Conservation (phyloP, 1,140 invertebrate genomes). For the Cherax destructor region DNA sequence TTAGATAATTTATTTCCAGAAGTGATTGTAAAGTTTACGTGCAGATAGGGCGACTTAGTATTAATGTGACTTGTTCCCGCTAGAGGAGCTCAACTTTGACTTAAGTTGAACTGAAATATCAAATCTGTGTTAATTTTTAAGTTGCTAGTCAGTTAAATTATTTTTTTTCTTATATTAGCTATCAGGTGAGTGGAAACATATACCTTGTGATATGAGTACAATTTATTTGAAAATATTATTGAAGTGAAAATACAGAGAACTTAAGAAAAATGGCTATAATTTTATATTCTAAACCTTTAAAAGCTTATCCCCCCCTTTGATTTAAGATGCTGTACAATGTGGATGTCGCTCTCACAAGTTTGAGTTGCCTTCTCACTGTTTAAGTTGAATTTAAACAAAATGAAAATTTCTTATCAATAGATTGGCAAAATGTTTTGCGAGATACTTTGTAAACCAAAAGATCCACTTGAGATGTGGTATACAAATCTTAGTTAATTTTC, state of each 20-base stretch:
- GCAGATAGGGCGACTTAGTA: neutral
- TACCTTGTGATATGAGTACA: constrained; percentile 64
- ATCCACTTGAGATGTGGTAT: too few relatives aligned
- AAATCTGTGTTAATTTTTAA: constrained; percentile 66
- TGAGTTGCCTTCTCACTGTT: neutral
- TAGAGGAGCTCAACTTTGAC: constrained; percentile 44
- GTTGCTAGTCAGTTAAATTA: constrained; percentile 64
- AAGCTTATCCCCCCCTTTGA: neutral
- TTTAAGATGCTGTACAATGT: too few relatives aligned
- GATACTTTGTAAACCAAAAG: too few relatives aligned
- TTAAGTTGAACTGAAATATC: neutral
- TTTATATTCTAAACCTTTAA: constrained; percentile 10
- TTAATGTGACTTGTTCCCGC: neutral
- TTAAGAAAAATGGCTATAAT: constrained; percentile 31
- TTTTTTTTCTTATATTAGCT: constrained; percentile 45
- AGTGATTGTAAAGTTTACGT: constrained; percentile 13
- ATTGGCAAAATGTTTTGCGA: neutral
- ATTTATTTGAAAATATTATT: constrained; percentile 68
- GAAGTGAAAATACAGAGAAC: constrained; percentile 61
- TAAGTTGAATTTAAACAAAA: neutral
- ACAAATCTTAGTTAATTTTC: too few relatives aligned
- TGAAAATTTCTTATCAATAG: neutral
- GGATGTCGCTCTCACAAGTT: neutral
- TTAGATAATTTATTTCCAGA: neutral
- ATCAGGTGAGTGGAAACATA: constrained; percentile 66